phyloP scores from a whole-genome alignment of 2,113 vertebrate species.

The Pangasianodon hypophthalmus region DNA sequence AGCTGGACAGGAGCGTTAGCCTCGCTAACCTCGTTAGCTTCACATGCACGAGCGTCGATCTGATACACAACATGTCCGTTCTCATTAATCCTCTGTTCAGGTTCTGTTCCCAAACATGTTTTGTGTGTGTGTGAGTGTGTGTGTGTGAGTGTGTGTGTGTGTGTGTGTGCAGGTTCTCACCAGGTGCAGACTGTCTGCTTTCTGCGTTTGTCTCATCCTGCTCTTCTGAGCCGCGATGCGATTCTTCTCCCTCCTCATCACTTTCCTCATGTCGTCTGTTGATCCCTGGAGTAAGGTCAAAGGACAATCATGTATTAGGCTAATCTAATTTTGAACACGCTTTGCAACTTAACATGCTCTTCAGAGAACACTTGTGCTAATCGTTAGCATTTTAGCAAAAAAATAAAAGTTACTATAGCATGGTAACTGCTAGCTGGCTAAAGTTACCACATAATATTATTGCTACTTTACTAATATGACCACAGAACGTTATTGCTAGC shows the following conservation, averaged over 20 bases:
- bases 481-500: background rate
- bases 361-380: background rate
- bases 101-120: constrained; percentile 4
- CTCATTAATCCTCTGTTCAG: background rate
- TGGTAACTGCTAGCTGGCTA: background rate
- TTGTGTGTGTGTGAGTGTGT: background rate
- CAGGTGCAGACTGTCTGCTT: constrained; percentile 94
- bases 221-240: constrained; percentile 97
- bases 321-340: background rate
- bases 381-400: background rate
- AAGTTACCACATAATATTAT: background rate
- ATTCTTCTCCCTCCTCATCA: constrained; percentile 95
- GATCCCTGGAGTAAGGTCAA: constrained; percentile 77
- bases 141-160: background rate
- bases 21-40: constrained; percentile 8
- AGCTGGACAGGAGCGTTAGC: constrained; percentile 34
- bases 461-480: background rate
- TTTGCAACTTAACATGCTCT: background rate
- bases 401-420: background rate
- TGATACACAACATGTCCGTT: background rate
- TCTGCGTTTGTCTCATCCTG: constrained; percentile 93
- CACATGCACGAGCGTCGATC: background rate
- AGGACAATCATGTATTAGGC: background rate
- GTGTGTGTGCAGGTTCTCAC: constrained; percentile 73
- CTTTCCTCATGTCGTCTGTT: constrained; percentile 89